Base-by-base conservation (phyloP, 92 coral and sea anemone species). In the Diadumene lineata region DNA sequence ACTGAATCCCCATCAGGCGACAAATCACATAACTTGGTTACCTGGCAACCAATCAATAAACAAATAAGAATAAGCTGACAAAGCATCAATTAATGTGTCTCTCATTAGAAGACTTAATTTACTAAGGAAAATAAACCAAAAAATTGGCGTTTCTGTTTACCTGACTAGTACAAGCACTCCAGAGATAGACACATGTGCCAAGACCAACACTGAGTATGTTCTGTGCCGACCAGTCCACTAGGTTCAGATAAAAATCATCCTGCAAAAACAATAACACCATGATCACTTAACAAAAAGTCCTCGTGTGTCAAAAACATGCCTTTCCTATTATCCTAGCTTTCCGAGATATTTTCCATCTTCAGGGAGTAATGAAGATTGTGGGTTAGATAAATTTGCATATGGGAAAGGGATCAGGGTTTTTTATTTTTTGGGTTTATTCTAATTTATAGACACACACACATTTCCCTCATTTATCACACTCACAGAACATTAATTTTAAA, bases 111-210 rank as follows among this genome's bases (percentile, higher is more conserved):
- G 24, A 15, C n/a, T n/a, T n/a, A 53, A 4, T 13, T 53, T 53
- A 21, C 24, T 53, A 3, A 21, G 10, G 19, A 3, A 15, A 53
- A 3, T 53, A 2, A 53, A 53, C 18, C 6, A 3, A 23, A 53
- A 53, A 38, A 38, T 13, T 38, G 13, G 48, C 48, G 48, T 13
- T 13, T 3, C 10, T 53, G 2, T 82, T 34, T 72, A 96, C 99
- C 92, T 96, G 99, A 66, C 99, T 96, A 17, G 99, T 96, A 60
- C 97, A 96, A 19, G 99, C 99, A 89, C 99, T 96, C 99, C 99
- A 96, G 6, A 96, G 83, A 77, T 96, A 96, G 43, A 96, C 99
- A 89, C 99, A 96, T 10, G 99, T 96, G 64, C 99, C 99, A 15
- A 96, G 62, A 27, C 99, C 99, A 96, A 96, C 99, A 82, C 99